These are phyloP conservation scores for Scaptomyza caliginosa DNA, from an alignment of 2,888 invertebrate genomes.

Conservation along the genomic window DNA sequence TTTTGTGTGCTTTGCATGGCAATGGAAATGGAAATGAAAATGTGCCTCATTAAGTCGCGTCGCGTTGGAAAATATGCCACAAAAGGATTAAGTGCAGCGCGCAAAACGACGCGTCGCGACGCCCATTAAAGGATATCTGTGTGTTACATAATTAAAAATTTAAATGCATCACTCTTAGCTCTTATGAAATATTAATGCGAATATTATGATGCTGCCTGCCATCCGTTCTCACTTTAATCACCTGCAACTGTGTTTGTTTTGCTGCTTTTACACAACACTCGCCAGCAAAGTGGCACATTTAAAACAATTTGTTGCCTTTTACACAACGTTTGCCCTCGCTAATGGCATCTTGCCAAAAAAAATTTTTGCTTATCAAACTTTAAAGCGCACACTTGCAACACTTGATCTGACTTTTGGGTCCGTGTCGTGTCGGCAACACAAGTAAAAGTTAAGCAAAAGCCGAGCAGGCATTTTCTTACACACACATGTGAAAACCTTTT, in stretches of 20 bases:
- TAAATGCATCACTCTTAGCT: slow-evolving; percentile 61
- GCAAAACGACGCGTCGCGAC: slow-evolving; percentile 40
- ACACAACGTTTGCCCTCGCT: slow-evolving; percentile 13
- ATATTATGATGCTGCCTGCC: slow-evolving; percentile 41
- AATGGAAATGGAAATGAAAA: slow-evolving; percentile 44
- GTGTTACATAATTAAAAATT: slow-evolving; percentile 64
- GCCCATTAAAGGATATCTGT: slow-evolving; percentile 52
- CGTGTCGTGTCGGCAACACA: slow-evolving; percentile 21
- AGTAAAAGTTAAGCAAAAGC: slow-evolving; percentile 16
- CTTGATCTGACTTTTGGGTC: neutral
- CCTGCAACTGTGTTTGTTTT: slow-evolving; percentile 5
- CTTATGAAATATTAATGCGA: slow-evolving; percentile 71
- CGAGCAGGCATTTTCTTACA: slow-evolving; percentile 15
- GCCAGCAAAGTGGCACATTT: slow-evolving; percentile 15
- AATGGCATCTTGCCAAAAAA: neutral
- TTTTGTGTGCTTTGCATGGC: slow-evolving; percentile 59
- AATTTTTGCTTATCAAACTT: slow-evolving; percentile 13
- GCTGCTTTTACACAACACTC: neutral
- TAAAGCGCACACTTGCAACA: slow-evolving; percentile 1
- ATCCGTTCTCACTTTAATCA: slow-evolving; percentile 35
- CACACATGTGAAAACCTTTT: slow-evolving; percentile 24
- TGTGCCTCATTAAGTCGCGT: slow-evolving; percentile 67
- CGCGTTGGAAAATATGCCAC: slow-evolving; percentile 68
- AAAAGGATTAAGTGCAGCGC: slow-evolving; percentile 65
- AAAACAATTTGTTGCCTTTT: slow-evolving; percentile 44